Evolutionary conservation across 2,797 vertebrate species (phyloP).

Genomic region (Caiman crocodilus): DNA sequence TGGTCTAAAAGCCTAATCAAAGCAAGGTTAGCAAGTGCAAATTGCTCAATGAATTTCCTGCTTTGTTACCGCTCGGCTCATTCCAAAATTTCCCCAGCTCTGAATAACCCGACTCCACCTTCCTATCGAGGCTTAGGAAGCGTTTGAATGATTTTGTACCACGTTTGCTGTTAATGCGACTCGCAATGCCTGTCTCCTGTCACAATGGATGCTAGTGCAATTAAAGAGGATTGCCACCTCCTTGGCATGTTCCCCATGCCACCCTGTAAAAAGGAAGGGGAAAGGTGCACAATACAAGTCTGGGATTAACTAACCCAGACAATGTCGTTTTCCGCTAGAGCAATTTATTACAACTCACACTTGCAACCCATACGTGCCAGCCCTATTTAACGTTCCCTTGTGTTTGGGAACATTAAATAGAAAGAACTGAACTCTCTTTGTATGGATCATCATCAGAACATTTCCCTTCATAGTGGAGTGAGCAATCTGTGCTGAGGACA

Average conservation of each 20-base stretch:
- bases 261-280: neutral
- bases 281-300: neutral
- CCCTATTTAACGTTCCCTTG: neutral
- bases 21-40: neutral
- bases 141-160: neutral
- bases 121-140: slow-evolving; percentile 1
- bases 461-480: neutral
- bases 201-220: fast-evolving
- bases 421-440: neutral
- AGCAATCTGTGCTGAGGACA: fast-evolving
- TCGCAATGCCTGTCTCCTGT: neutral
- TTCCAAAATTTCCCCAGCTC: neutral
- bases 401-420: neutral
- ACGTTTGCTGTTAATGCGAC: neutral
- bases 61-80: neutral
- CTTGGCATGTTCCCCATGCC: fast-evolving
- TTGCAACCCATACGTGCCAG: neutral
- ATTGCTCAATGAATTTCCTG: slow-evolving; percentile 43
- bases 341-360: neutral
- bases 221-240: neutral
- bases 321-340: neutral
- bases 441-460: fast-evolving
- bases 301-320: neutral
- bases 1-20: slow-evolving; percentile 42
- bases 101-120: slow-evolving; percentile 37